Evolutionary conservation across 1,140 invertebrate species (phyloP), one percentile per base, ranked within the genome.

Genomic region (Meloidogyne hapla): DNA sequence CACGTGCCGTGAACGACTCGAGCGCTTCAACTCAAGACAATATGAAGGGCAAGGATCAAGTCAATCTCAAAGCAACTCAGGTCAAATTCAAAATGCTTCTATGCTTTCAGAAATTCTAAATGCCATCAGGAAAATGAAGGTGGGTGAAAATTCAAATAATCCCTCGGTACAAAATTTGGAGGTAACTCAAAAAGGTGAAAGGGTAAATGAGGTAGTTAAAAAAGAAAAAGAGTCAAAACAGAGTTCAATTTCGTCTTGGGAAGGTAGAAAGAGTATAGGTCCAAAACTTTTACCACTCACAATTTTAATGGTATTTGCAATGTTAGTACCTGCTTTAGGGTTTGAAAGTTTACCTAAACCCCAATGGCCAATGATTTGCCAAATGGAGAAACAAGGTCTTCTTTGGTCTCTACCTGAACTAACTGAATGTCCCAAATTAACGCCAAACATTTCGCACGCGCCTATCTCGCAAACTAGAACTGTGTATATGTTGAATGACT

Each of bases 381-480:
- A 67, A 67, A 67, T 42, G n/a, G 66, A 67, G 42, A 67, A n/a
- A 23, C 66, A 67, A 25, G 28, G 28, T 33, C 28, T 33, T 33
- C 6, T 33, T 3, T 67, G 66, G 66, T 40, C 18, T 0, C 21
- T 67, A 25, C 66, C 66, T 8, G 21, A 67, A 8, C 1, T 21
- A 18, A 1, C 3, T 67, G 66, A 67, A 21, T 67, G 66, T 25
- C 66, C 66, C n/a, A 23, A 40, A 8, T 23, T 42, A 1, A 21
- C 38, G 25, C 33, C n/a, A 21, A 25, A 18, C 8, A 42, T 67
- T 33, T 33, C 33, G 42, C 66, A 67, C 23, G 66, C 42, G 33
- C 66, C 66, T 40, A 25, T 67, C 8, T 23, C 23, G 18, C 66
- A 67, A 25, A 21, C 42, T 21, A 67, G 66, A 21, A 42, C 38